A percentile compares a stretch with the other conserved stretches of the same genome.
These are phyloP conservation scores for Schrankia costaestrigalis DNA, from an alignment of 2,888 invertebrate genomes.

Conservation along the genomic window DNA sequence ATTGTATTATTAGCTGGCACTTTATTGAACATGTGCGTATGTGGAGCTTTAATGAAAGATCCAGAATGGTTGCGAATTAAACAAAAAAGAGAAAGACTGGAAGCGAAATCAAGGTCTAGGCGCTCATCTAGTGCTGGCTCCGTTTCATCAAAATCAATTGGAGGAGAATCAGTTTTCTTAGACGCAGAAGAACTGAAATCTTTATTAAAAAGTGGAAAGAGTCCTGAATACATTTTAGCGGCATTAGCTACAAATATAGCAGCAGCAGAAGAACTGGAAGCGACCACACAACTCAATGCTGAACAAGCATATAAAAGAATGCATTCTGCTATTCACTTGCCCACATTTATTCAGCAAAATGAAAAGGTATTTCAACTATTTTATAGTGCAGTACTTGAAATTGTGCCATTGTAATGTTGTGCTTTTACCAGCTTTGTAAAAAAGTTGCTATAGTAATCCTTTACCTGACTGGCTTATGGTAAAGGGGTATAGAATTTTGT, in stretches of 20 bases:
- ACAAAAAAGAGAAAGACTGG: conserved; percentile 75
- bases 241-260: conserved; percentile 80
- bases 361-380: conserved; percentile 79
- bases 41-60: conserved; percentile 92
- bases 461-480: too few species aligned
- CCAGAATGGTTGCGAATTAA: conserved; percentile 89
- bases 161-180: conserved; percentile 74
- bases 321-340: conserved; percentile 87
- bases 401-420: too few species aligned
- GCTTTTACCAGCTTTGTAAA: too few species aligned
- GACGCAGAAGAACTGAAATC: conserved; percentile 83
- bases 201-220: conserved; percentile 84
- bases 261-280: conserved; percentile 67
- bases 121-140: conserved; percentile 76
- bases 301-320: conserved; percentile 61
- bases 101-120: conserved; percentile 60
- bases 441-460: too few species aligned
- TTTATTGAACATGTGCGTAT: conserved; percentile 91
- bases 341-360: conserved; percentile 87
- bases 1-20: conserved; percentile 88
- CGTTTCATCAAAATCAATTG: conserved; percentile 70
- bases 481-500: too few species aligned
- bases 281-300: conserved; percentile 66
- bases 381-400: too few species aligned
- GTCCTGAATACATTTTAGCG: conserved; percentile 83